A percentile compares a stretch with the other conserved stretches of the same genome.
Conservation (phyloP, 2,113 vertebrate genomes). For the Heterotilapia buettikoferi region DNA sequence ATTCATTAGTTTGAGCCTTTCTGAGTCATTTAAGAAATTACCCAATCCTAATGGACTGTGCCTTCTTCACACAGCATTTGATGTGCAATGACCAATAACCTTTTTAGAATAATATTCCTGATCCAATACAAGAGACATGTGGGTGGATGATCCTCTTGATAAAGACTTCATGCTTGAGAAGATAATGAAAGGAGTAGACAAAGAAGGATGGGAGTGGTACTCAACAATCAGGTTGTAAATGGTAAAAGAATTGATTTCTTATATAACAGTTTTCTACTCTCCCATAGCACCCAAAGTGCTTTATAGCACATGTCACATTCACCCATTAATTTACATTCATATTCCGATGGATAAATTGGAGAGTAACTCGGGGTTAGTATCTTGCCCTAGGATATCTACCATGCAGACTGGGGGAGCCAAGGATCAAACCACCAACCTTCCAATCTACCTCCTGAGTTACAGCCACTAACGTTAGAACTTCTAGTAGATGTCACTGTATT, state of each 20-base stretch:
- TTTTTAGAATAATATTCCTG: not conserved
- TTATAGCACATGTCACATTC: not conserved
- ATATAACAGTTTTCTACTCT: not conserved
- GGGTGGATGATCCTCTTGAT: not conserved
- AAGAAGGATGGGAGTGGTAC: not conserved
- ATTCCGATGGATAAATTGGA: not conserved
- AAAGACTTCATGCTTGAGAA: not conserved
- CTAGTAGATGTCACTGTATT: not conserved
- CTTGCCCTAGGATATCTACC: not conserved
- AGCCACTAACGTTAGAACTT: slow-evolving; percentile 64
- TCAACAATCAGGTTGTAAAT: not conserved
- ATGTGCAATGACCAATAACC: not conserved
- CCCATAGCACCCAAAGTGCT: not conserved
- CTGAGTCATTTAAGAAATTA: not conserved
- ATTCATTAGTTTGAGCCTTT: not conserved
- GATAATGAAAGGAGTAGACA: not conserved
- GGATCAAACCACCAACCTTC: not conserved
- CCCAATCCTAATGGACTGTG: not conserved
- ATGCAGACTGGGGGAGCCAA: not conserved
- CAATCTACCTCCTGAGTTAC: not conserved
- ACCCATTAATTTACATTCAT: not conserved
- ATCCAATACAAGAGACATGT: not conserved
- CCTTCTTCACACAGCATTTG: not conserved
- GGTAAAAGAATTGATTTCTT: not conserved
- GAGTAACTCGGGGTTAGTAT: not conserved